A percentile compares a stretch with the other conserved stretches of the same genome.
Evolutionary conservation across 2,113 vertebrate species (phyloP).

Genomic region (Nyctereutes procyonoides): DNA sequence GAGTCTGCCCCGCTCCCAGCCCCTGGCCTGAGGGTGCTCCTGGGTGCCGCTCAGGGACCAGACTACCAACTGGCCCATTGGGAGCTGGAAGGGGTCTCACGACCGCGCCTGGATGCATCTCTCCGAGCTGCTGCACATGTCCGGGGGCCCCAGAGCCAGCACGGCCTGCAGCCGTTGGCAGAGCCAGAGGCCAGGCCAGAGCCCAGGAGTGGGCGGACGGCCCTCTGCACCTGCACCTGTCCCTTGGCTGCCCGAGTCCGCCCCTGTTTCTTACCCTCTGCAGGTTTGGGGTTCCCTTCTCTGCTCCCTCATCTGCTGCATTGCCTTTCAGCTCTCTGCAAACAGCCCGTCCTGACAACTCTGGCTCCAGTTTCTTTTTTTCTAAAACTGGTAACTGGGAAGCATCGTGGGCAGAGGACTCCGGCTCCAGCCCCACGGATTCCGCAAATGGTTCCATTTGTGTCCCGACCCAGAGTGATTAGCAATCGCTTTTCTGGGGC

Average conservation of each 20-base stretch:
- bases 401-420: neutral
- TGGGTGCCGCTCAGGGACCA: neutral
- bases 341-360: neutral
- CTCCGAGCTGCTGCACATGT: neutral
- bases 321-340: neutral
- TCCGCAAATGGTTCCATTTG: neutral
- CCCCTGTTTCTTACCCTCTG: neutral
- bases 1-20: neutral
- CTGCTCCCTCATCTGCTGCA: neutral
- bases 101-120: neutral
- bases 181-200: neutral
- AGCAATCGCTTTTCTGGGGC: neutral
- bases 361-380: neutral
- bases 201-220: neutral
- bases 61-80: fast-evolving
- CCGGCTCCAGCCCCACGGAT: neutral
- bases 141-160: neutral
- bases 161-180: neutral
- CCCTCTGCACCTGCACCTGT: neutral
- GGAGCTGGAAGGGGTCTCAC: neutral
- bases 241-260: neutral
- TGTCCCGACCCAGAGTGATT: neutral
- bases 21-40: neutral
- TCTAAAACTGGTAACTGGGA: neutral
- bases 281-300: neutral